Base-by-base conservation (phyloP, 2,113 vertebrate species). In the Syngnathus scovelli region DNA sequence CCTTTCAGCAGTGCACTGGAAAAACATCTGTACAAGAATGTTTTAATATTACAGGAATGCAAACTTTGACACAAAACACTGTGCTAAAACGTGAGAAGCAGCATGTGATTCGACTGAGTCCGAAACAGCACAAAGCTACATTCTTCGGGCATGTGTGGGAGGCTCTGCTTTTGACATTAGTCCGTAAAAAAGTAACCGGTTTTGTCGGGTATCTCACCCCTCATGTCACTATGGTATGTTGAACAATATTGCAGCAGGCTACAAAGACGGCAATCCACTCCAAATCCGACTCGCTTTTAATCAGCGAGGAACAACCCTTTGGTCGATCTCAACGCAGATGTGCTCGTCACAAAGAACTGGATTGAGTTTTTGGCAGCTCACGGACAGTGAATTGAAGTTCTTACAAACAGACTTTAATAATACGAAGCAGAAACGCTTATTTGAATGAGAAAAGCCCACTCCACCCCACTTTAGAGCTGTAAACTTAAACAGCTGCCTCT, bases 41-140 rank as follows among this genome's bases (percentile, higher is more conserved):
- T 75, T 82, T 83, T 81, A 84, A 81, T 78, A 69, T 86, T 51
- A 39, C 55, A 80, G 66, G 73, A 88, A 83, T 81, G 77, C 72
- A 61, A 72, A 81, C 66, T 75, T 72, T 76, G 71, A 82, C 85
- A 80, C 44, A 74, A 75, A 78, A 74, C 51, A 75, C 64, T 68
- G 73, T 64, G 64, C 64, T 27, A 59, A 78, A 33, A 73, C 75
- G 67, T 79, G 68, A 36, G 70, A 75, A 75, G 51, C 69, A 68
- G 73, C 70, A 37, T 66, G 72, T 63, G 66, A 73, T 64, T 76
- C n/a, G 27, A 16, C 19, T 10, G 64, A 56, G 44, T 60, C 54
- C 11, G 48, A 11, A 66, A 70, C 76, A 49, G 41, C 44, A 61
- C 63, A 71, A 68, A 46, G 68, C 60, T 43, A 39, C 77, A 62